A percentile compares a stretch with the other conserved stretches of the same genome.
Evolutionary conservation across 1,140 invertebrate genomes (phyloP).

Genomic region (Drosophila insularis): DNA sequence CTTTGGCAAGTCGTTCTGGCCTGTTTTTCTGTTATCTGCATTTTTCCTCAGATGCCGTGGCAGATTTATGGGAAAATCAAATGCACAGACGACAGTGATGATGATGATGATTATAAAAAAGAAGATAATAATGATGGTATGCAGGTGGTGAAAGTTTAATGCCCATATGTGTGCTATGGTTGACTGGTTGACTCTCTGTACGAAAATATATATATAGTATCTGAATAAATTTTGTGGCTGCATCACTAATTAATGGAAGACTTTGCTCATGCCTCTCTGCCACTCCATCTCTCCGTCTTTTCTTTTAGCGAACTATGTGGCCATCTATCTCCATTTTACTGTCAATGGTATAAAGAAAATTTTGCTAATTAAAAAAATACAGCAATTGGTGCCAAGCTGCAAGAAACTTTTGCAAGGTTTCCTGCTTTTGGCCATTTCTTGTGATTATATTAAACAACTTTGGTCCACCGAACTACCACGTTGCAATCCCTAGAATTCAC

Average conservation of each 20-base stretch:
- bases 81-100: slow-evolving; percentile 47
- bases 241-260: slow-evolving; percentile 71
- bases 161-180: slow-evolving; percentile 25
- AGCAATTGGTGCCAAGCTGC: slow-evolving; percentile 33
- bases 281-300: neutral
- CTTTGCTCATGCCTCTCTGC: slow-evolving; percentile 47
- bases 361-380: slow-evolving; percentile 72
- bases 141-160: slow-evolving; percentile 65
- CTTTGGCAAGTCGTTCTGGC: neutral
- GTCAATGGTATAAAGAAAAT: slow-evolving; percentile 70
- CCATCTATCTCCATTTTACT: slow-evolving; percentile 32
- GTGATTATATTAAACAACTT: slow-evolving; percentile 73
- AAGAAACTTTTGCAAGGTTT: slow-evolving; percentile 43
- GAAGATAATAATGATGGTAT: slow-evolving; percentile 56
- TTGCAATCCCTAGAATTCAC: slow-evolving; percentile 40
- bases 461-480: slow-evolving; percentile 28
- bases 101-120: slow-evolving; percentile 30
- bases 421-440: slow-evolving; percentile 57
- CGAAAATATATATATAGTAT: slow-evolving; percentile 3
- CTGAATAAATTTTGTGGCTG: slow-evolving; percentile 42
- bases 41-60: slow-evolving; percentile 39
- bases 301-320: neutral
- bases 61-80: slow-evolving; percentile 70
- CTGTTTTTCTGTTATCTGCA: neutral
- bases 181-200: neutral